Conservation (phyloP, 2,888 invertebrate species). For the Baronia brevicornis region DNA sequence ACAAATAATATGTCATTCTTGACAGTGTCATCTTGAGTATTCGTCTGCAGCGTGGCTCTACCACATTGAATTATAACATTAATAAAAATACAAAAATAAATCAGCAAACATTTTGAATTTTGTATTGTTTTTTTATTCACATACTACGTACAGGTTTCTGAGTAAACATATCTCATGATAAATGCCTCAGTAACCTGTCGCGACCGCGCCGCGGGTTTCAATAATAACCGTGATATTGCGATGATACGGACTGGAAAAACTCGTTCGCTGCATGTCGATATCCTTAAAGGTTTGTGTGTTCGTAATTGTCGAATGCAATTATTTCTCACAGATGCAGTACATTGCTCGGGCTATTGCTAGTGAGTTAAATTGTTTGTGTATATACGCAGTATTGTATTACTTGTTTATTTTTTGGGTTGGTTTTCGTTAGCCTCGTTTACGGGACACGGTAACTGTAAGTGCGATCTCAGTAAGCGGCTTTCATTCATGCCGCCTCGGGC, state of each 20-base stretch:
- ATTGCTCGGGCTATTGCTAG: constrained; percentile 22
- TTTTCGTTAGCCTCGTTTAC: constrained; percentile 37
- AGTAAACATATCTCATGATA: constrained; percentile 66
- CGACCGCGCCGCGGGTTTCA: constrained; percentile 67
- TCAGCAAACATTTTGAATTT: no score
- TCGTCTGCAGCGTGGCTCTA: no score
- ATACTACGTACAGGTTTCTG: constrained; percentile 23
- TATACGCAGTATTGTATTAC: constrained; percentile 32
- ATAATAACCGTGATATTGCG: constrained; percentile 75
- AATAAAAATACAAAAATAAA: no score
- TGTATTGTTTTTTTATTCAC: no score
- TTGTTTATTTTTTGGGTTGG: constrained; percentile 18
- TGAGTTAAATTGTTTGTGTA: not conserved
- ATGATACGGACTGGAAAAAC: constrained; percentile 75
- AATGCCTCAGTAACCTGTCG: constrained; percentile 72
- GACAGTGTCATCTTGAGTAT: no score
- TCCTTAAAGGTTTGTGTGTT: constrained; percentile 60
- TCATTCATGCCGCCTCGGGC: constrained; percentile 73
- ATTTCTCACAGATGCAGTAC: constrained; percentile 22
- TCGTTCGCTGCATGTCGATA: constrained; percentile 72
- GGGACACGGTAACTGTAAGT: constrained; percentile 43
- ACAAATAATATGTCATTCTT: no score
- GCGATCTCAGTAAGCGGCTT: constrained; percentile 64
- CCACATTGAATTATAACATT: no score
- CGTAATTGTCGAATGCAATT: constrained; percentile 25